These are phyloP conservation scores for Maylandia zebra DNA, from an alignment of 2,113 vertebrate genomes.

Conservation along the genomic window DNA sequence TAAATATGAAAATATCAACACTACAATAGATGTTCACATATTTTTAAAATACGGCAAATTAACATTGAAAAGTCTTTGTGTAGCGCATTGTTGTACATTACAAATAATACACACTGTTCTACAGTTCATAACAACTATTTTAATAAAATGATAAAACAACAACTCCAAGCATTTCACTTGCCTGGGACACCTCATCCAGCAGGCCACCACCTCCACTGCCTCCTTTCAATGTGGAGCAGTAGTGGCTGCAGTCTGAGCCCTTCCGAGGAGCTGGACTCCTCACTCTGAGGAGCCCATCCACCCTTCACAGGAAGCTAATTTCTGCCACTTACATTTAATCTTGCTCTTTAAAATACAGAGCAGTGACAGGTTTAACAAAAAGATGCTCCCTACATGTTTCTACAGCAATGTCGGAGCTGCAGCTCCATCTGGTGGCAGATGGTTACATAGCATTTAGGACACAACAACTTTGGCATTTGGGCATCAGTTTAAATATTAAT, in stretches of 20 bases:
- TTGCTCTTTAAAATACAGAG: not conserved
- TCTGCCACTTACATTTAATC: not conserved
- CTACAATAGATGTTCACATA: not conserved
- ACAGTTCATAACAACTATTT: not conserved
- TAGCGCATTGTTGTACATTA: not conserved
- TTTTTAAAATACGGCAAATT: rapidly evolving
- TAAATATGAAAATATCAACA: not conserved
- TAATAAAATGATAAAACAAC: not conserved
- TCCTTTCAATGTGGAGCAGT: not conserved
- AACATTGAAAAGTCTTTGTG: rapidly evolving
- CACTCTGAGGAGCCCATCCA: not conserved
- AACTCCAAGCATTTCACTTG: not conserved
- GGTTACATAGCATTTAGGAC: rapidly evolving
- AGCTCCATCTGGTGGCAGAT: rapidly evolving
- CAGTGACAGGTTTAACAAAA: not conserved
- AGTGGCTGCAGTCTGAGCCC: not conserved
- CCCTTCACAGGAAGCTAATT: not conserved
- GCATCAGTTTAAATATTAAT: not conserved
- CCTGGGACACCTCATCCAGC: not conserved
- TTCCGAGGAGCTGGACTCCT: not conserved
- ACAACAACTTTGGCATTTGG: not conserved
- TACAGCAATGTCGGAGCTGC: not conserved
- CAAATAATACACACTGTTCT: not conserved
- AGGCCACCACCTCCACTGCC: not conserved
- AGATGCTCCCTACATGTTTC: not conserved